Conservation (phyloP, 2,888 invertebrate species). For the Leptinotarsa juncta region DNA sequence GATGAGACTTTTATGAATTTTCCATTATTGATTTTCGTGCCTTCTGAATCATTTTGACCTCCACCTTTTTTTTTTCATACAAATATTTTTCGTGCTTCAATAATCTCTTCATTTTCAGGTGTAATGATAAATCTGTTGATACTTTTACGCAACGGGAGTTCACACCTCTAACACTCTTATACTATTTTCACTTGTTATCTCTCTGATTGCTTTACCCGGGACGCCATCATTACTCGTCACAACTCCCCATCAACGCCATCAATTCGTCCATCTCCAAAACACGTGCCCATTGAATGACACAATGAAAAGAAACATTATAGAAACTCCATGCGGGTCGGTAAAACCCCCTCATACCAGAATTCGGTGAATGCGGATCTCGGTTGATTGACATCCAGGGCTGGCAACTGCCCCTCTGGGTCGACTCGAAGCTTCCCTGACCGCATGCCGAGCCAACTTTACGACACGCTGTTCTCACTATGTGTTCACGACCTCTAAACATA, state of each 20-base stretch:
- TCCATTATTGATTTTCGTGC: too few species aligned
- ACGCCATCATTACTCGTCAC: background rate
- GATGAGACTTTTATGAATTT: too few species aligned
- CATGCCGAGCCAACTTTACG: background rate
- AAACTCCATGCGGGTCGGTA: background rate
- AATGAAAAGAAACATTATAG: background rate
- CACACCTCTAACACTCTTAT: too few species aligned
- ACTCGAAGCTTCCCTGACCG: background rate
- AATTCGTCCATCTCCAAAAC: background rate
- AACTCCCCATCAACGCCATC: background rate
- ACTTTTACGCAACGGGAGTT: too few species aligned
- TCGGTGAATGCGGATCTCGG: background rate
- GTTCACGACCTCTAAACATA: background rate
- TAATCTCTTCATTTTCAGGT: too few species aligned
- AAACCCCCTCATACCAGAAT: background rate
- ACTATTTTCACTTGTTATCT: too few species aligned
- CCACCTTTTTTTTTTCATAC: too few species aligned
- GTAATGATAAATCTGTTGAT: too few species aligned
- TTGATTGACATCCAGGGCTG: slow-evolving; percentile 4
- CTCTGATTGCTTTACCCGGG: background rate
- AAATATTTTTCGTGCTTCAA: too few species aligned
- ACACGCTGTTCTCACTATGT: background rate
- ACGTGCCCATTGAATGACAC: background rate
- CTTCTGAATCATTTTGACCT: too few species aligned
- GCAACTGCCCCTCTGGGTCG: background rate